A percentile compares a stretch with the other conserved stretches of the same genome.
phyloP scores from a whole-genome alignment of 1,140 invertebrate genomes.

The Acromyrmex heyeri region DNA sequence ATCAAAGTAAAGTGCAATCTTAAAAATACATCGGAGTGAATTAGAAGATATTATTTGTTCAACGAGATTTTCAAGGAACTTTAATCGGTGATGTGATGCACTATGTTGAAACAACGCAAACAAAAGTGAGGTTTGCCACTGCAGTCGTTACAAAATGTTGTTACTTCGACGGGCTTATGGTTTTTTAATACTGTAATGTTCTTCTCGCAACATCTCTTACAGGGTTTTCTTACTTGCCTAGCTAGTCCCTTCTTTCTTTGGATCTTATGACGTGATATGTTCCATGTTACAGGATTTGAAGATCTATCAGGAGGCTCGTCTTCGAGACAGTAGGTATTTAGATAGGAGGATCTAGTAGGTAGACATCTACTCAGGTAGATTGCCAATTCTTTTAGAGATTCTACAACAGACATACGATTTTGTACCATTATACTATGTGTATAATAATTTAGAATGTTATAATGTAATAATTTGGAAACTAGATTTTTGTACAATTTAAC shows the following conservation, averaged over 20 bases:
- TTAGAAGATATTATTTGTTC: not conserved
- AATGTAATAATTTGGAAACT: not conserved
- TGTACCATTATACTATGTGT: conserved; percentile 40
- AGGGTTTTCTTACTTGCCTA: conserved; percentile 32
- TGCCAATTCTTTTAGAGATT: conserved; percentile 49
- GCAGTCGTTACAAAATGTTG: conserved; percentile 39
- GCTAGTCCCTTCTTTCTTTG: conserved; percentile 44
- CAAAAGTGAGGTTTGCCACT: conserved; percentile 39
- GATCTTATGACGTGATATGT: conserved; percentile 38
- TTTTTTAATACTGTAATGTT: not conserved
- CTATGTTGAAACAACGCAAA: conserved; percentile 41
- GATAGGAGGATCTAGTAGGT: conserved; percentile 27
- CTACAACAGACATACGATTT: conserved; percentile 56
- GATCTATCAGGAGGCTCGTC: conserved; percentile 28
- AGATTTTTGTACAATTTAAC: conserved; percentile 2
- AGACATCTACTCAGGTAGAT: conserved; percentile 43
- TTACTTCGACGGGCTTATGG: conserved; percentile 16
- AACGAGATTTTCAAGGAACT: conserved; percentile 1
- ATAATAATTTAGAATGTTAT: conserved; percentile 6
- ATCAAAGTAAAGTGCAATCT: not conserved
- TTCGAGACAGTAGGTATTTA: conserved; percentile 30
- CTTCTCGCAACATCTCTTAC: conserved; percentile 27
- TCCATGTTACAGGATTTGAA: conserved; percentile 23
- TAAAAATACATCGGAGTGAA: conserved; percentile 1
- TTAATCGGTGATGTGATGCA: conserved; percentile 40